phyloP scores from a whole-genome alignment of 1,140 invertebrate genomes.

The Drosophila subobscura region DNA sequence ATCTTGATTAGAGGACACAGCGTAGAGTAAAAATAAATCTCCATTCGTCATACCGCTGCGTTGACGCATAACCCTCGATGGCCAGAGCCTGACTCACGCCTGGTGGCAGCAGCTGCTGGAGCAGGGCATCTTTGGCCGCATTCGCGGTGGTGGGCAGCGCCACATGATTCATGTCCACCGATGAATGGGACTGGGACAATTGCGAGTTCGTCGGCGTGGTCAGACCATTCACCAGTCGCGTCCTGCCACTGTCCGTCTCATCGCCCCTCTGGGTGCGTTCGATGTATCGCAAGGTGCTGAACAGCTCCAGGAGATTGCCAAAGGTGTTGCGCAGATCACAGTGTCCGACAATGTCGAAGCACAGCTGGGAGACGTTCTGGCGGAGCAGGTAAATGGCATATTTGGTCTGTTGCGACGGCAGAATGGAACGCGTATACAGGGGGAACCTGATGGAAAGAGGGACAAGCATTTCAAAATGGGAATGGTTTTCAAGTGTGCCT shows the following conservation, averaged over 20 bases:
- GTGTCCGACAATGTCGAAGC: slow-evolving; percentile 90
- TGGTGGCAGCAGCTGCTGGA: slow-evolving; percentile 62
- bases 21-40: neutral
- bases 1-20: neutral
- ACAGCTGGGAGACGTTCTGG: slow-evolving; percentile 93
- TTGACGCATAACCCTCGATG: slow-evolving; percentile 69
- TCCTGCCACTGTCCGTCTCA: slow-evolving; percentile 28
- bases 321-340: slow-evolving; percentile 89
- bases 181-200: slow-evolving; percentile 73
- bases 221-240: slow-evolving; percentile 47
- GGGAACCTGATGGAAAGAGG: slow-evolving; percentile 88
- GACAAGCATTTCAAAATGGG: neutral
- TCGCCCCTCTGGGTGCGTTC: slow-evolving; percentile 54
- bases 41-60: slow-evolving; percentile 56
- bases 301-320: slow-evolving; percentile 87
- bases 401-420: slow-evolving; percentile 88
- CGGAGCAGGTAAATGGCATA: slow-evolving; percentile 95
- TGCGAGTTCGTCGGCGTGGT: slow-evolving; percentile 41
- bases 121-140: slow-evolving; percentile 59
- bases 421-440: slow-evolving; percentile 88
- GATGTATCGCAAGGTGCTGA: slow-evolving; percentile 63
- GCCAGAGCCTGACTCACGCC: slow-evolving; percentile 61
- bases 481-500: neutral
- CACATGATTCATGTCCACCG: slow-evolving; percentile 77
- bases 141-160: slow-evolving; percentile 61